Evolutionary conservation across 2,113 vertebrate species (phyloP), one percentile per base, ranked within the genome.

Genomic region (Protomyctophum bolini): DNA sequence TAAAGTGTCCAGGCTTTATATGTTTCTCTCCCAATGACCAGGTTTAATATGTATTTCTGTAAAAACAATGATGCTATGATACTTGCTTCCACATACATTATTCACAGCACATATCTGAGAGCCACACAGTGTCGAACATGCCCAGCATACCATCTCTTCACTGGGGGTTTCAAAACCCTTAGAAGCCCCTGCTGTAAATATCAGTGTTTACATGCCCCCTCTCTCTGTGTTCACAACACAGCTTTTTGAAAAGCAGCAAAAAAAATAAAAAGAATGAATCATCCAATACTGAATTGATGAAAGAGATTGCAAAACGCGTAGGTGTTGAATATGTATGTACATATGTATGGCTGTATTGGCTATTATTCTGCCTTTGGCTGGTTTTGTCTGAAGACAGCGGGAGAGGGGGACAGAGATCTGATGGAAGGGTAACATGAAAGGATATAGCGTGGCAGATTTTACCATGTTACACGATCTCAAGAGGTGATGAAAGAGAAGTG

Each of bases 391-490:
- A 73, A 86, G 70, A 77, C 46, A 61, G 45, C 67, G 59, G 52
- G 82, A 72, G 33, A 33, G 52, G 15, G 21, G 1, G 56, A 58
- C 7, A 58, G 58, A 78, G 61, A 28, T 50, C 28, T 51, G 66
- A 83, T 85, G 21, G 82, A 82, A 84, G 63, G 21, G 52, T 68
- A 68, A 79, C 58, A 82, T 70, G 50, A 85, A 81, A 79, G 59
- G 10, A 58, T 48, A 58, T 48, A 48, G 58, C 57, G 61, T 10
- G 77, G 68, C 52, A 65, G 28, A 73, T 77, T 28, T 7, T 58
- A 64, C 73, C 9, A 15, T n/a, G 52, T 55, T 59, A 45, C 48
- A 58, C 54, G 73, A 41, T 48, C 61, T 61, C 4, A 10, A 60
- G 8, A 12, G 6, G 70, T 46, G 64, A 70, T 64, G 67, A 81